Evolutionary conservation across 2,888 invertebrate species (phyloP), one percentile per base, ranked within the genome.

Genomic region (Chrysolina americana): DNA sequence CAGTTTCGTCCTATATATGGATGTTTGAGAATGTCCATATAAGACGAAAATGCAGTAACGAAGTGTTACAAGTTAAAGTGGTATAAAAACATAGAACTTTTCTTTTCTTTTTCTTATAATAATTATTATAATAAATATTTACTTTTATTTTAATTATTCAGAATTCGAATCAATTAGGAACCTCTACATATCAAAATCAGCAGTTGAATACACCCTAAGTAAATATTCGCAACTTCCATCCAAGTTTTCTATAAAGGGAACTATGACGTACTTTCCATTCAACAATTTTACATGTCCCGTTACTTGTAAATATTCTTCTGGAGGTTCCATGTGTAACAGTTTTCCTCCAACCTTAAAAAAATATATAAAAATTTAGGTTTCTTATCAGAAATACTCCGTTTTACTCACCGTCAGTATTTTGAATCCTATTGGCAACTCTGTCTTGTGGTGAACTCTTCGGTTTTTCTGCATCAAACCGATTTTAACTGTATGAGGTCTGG

Each of bases 381-480:
- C 8, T 36, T 8, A 36, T 6, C 4, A 36, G 36, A 36, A 36
- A 36, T 36, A 6, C 8, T 53, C 19, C 21, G 11, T 21, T 1
- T n/a, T 2, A 71, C 44, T 56, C 86, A 96, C 93, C 74, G 94
- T 92, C 89, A 98, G 98, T 79, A 98, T 92, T 15, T 96, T 96
- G 89, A 98, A 98, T 71, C 98, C 98, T 77, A 98, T 95, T 41
- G 98, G 96, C 28, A 98, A 59, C 9, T 59, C n/a, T 28, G n/a
- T 28, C n/a, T 59, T 1, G n/a, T 59, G 59, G 71, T 96, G 93
- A 13, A 96, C 93, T 78, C 98, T 92, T 47, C 98, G 92, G 89
- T 98, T 97, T 89, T 98, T 98, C 87, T 98, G 98, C 95, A 98
- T 97, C 1, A 98, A 90, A 0, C 96, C 97, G 41, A 97, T 92